Evolutionary conservation across 23 tunicate species (phyloP), one percentile per base, ranked within the genome.

Genomic region (Botrylloides violaceus): DNA sequence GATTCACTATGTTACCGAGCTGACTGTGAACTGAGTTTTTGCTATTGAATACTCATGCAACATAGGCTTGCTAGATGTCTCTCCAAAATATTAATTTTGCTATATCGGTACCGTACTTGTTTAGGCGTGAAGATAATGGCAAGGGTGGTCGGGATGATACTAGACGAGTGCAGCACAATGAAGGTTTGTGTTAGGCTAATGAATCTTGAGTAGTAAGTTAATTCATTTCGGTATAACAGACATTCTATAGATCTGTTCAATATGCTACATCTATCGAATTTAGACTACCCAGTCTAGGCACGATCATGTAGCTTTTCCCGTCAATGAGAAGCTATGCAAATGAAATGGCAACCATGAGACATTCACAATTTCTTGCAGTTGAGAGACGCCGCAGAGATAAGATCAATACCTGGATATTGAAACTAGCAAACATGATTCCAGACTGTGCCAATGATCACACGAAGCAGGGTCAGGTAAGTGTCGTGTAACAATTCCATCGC

Each of bases 401-500:
- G 64, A 95, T 95, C 19, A 95, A 95, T 75, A 87, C 76, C 22
- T 87, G 99, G 96, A 95, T 95, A 26, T 74, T 82, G 65, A 95
- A 87, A 58, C 65, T 95, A 18, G 80, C 91, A 2, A 87, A 83
- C 32, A 31, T 95, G 23, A 95, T 95, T 21, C 99, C 99, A 1
- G 96, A 87, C 63, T 95, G 99, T 71, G 81, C 84, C 1, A 76
- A 78, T 30, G 99, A 95, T 59, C 86, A 95, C 58, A 87, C 96
- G 22, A 95, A 95, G 61, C 99, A 95, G 65, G 99, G 99, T 38
- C 99, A 95, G 87, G 99, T 95, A 71, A 23, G 66, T 62, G 25
- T 61, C 23, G 21, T 15, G 12, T n/a, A 12, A 61, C 19, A 61
- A 61, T n/a, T 15, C 19, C 15, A 19, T 15, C 21, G 15, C 21